Evolutionary conservation across 2,797 vertebrate genomes (phyloP).

Genomic region (Spea hammondii): DNA sequence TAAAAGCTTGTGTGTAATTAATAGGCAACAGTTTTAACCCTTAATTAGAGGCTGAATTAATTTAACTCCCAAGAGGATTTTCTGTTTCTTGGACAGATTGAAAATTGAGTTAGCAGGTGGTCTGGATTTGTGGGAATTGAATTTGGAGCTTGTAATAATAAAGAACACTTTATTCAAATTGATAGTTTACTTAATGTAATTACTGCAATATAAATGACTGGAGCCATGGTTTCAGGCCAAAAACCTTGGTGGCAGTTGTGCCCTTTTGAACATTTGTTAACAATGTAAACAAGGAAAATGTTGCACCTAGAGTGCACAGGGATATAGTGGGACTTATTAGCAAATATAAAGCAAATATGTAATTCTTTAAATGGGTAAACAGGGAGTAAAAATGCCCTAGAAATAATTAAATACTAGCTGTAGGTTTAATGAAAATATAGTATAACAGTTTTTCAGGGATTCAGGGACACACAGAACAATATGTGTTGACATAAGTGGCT

Average conservation of each 20-base stretch:
- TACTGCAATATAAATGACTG: constrained; percentile 42
- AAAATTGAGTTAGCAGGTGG: constrained; percentile 53
- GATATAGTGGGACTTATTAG: no score
- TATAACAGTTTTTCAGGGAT: no score
- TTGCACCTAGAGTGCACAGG: not conserved
- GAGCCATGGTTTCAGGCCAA: constrained; percentile 30
- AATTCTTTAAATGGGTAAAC: no score
- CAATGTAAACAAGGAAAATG: constrained; percentile 26
- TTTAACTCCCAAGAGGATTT: constrained; percentile 32
- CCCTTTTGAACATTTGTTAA: constrained; percentile 25
- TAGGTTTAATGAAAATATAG: no score
- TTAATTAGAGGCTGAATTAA: constrained; percentile 46
- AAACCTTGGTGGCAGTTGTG: constrained; percentile 25
- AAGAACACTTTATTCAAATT: constrained; percentile 53
- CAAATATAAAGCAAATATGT: no score
- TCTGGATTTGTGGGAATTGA: constrained; percentile 51
- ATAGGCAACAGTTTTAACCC: constrained; percentile 50
- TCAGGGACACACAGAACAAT: no score
- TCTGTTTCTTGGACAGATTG: constrained; percentile 48
- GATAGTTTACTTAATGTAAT: constrained; percentile 50
- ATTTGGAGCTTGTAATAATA: constrained; percentile 51
- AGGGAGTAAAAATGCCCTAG: no score
- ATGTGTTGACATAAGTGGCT: no score
- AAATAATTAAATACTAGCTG: no score
- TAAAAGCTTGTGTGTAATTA: constrained; percentile 39